Conservation (phyloP, 2,797 vertebrate species). For the Manis javanica region DNA sequence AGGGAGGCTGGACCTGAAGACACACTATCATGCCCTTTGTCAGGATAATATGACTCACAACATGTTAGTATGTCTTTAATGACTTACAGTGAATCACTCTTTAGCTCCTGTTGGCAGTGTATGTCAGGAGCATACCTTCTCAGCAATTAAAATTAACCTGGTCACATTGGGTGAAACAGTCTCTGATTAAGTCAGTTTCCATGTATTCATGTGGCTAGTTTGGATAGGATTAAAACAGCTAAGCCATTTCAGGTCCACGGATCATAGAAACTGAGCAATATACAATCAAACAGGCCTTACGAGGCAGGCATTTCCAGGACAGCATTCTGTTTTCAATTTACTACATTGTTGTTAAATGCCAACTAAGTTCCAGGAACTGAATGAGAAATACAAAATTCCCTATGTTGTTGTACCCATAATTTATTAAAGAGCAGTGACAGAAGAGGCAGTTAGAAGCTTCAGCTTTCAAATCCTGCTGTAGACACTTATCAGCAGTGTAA, state of each 20-base stretch:
- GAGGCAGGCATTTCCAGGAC: neutral
- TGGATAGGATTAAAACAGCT: neutral
- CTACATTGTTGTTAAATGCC: neutral
- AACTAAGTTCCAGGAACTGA: neutral
- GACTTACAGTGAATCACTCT: neutral
- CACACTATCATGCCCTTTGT: neutral
- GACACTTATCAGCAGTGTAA: neutral
- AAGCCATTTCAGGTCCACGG: neutral
- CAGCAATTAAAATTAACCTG: conserved; percentile 18
- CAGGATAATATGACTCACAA: neutral
- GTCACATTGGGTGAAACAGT: neutral
- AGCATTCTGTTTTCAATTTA: neutral
- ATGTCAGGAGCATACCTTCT: neutral
- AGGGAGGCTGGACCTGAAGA: conserved; percentile 4
- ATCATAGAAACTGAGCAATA: neutral
- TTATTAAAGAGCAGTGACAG: neutral
- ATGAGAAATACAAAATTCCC: neutral
- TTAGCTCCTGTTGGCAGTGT: neutral
- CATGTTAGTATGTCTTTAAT: neutral
- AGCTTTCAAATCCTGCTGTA: neutral
- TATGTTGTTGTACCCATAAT: neutral
- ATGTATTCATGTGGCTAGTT: neutral
- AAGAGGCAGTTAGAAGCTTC: neutral
- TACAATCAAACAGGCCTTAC: neutral
- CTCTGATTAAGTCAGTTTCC: neutral